A percentile compares a stretch with the other conserved stretches of the same genome.
phyloP scores from a whole-genome alignment of 2,888 invertebrate species.

The Nomada lathburiana region DNA sequence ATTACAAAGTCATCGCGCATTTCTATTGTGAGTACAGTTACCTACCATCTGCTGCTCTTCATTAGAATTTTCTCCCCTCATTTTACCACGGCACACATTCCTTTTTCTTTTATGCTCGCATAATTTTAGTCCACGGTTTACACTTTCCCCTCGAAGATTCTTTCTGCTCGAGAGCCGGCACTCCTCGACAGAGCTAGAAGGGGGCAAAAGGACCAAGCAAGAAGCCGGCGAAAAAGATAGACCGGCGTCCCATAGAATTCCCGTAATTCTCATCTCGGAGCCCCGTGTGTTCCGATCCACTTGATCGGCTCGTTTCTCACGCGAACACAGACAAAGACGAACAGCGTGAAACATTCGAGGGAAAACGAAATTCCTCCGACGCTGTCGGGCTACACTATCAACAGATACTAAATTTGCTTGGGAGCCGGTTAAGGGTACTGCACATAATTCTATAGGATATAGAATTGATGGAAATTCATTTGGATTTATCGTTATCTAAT shows the following conservation, averaged over 20 bases:
- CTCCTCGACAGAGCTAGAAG: background rate
- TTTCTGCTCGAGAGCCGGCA: conserved; percentile 17
- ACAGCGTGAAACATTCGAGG: conserved; percentile 42
- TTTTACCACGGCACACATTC: no score
- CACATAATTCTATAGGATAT: background rate
- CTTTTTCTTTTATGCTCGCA: background rate
- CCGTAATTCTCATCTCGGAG: conserved; percentile 61
- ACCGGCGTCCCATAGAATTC: conserved; percentile 56
- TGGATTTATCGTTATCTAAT: background rate
- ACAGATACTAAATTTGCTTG: background rate
- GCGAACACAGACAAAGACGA: conserved; percentile 33
- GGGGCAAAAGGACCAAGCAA: conserved; percentile 31
- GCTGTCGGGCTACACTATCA: background rate
- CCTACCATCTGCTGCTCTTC: no score
- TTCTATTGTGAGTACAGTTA: no score
- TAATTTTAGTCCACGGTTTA: conserved; percentile 26
- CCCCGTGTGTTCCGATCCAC: conserved; percentile 61
- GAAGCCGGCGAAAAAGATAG: conserved; percentile 42
- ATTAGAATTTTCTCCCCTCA: background rate
- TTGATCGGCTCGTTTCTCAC: conserved; percentile 63
- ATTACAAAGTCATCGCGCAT: no score
- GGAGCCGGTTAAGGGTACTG: background rate
- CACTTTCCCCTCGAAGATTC: conserved; percentile 42
- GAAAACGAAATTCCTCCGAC: conserved; percentile 25
- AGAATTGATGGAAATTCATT: conserved; percentile 13